Percentiles rank a stretch among this genome's conserved stretches.
Evolutionary conservation across 2,888 invertebrate genomes (phyloP).

Genomic region (Clepsis dumicolana): DNA sequence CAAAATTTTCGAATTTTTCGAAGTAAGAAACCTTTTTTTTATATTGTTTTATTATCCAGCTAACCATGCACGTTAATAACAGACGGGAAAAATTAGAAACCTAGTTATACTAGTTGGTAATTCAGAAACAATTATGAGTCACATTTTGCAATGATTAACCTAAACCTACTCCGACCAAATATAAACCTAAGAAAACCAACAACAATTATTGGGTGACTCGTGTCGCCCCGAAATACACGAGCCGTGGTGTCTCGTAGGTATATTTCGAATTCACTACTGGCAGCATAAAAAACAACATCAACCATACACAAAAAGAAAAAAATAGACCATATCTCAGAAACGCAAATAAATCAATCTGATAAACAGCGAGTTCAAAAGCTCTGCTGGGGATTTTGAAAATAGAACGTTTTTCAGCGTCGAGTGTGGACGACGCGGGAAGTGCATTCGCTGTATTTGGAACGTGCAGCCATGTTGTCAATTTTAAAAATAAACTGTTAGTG

Average conservation of each 20-base stretch:
- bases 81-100: no score
- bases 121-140: no score
- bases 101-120: no score
- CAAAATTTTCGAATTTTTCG: background rate
- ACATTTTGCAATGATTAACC: no score
- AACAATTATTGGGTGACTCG: no score
- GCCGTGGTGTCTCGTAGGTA: constrained; percentile 1
- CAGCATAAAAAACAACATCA: constrained; percentile 26
- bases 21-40: no score
- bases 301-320: constrained; percentile 2
- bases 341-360: constrained; percentile 34
- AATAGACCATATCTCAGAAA: constrained; percentile 12
- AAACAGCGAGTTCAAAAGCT: constrained; percentile 50
- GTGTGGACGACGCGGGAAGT: constrained; percentile 50
- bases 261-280: constrained; percentile 25
- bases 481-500: constrained; percentile 29
- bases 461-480: constrained; percentile 25
- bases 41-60: no score
- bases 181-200: no score
- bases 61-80: no score
- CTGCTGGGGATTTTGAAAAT: constrained; percentile 61
- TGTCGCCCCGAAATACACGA: constrained; percentile 26
- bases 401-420: constrained; percentile 52
- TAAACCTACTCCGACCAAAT: no score
- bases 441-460: constrained; percentile 48